A percentile compares a stretch with the other conserved stretches of the same genome.
Evolutionary conservation across 2,888 invertebrate genomes (phyloP).

Genomic region (Cerastis rubricosa): DNA sequence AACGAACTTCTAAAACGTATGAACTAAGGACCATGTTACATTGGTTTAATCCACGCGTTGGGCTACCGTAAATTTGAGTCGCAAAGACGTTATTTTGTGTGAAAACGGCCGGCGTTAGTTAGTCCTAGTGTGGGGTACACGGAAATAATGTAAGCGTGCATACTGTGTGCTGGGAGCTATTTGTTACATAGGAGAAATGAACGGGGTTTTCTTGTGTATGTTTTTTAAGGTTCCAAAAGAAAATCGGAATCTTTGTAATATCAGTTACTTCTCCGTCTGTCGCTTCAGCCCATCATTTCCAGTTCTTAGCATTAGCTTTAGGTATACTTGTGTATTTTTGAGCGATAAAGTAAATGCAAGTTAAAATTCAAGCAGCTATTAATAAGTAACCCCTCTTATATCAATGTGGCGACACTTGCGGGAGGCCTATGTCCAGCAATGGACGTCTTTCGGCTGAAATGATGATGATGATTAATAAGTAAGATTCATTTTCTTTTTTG

Average conservation of each 20-base stretch:
- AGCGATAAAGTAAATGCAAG: background rate
- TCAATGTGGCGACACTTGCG: too few relatives aligned
- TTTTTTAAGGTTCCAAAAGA: background rate
- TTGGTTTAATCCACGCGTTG: slow-evolving; percentile 54
- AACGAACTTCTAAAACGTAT: background rate
- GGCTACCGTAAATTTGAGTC: slow-evolving; percentile 61
- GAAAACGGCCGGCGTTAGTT: slow-evolving; percentile 59
- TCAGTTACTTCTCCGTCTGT: background rate
- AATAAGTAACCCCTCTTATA: too few relatives aligned
- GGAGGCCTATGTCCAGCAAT: too few relatives aligned
- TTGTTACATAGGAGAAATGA: background rate
- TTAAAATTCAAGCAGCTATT: too few relatives aligned
- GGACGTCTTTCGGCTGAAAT: too few relatives aligned
- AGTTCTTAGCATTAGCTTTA: background rate
- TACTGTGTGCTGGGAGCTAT: slow-evolving; percentile 27
- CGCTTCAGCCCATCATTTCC: background rate
- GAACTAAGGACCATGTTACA: slow-evolving; percentile 1
- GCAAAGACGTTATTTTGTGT: slow-evolving; percentile 66
- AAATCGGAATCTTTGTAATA: background rate
- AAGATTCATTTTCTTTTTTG: too few relatives aligned
- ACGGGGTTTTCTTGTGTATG: background rate
- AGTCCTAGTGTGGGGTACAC: slow-evolving; percentile 47
- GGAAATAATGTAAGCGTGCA: slow-evolving; percentile 43
- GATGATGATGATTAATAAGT: too few relatives aligned
- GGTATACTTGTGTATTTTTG: background rate